Conservation (phyloP, 2,797 vertebrate species). For the Sus cebifrons region DNA sequence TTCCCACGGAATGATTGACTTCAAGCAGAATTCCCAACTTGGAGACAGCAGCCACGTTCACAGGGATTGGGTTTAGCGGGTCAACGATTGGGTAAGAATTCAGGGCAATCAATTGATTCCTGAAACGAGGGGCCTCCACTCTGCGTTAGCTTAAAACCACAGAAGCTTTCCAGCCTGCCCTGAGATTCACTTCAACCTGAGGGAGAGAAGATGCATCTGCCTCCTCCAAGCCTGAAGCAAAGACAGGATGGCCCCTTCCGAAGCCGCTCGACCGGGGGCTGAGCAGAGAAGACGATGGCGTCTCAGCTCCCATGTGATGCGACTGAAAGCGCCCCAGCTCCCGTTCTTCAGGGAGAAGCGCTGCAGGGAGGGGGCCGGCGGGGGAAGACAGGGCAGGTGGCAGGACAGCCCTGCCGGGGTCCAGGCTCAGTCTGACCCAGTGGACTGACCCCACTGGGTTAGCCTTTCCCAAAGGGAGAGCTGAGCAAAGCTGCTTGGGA, state of each 20-base stretch:
- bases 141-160: neutral
- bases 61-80: rapidly evolving
- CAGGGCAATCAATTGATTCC: neutral
- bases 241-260: neutral
- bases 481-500: neutral
- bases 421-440: neutral
- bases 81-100: neutral
- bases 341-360: neutral
- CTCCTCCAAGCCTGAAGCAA: neutral
- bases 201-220: neutral
- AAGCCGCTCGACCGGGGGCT: neutral
- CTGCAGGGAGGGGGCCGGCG: neutral
- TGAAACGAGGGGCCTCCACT: neutral
- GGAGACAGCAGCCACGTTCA: neutral
- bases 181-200: neutral
- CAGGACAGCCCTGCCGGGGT: neutral
- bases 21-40: neutral
- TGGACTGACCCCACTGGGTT: neutral
- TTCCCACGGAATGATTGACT: neutral
- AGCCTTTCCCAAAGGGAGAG: neutral
- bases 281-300: neutral
- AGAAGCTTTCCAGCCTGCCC: rapidly evolving
- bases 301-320: rapidly evolving
- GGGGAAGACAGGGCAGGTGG: neutral
- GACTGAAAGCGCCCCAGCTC: rapidly evolving